Percentiles rank a stretch among this genome's conserved stretches.
These are phyloP conservation scores for Phaenicophaeus curvirostris DNA, from an alignment of 2,797 vertebrate genomes.

Conservation along the genomic window DNA sequence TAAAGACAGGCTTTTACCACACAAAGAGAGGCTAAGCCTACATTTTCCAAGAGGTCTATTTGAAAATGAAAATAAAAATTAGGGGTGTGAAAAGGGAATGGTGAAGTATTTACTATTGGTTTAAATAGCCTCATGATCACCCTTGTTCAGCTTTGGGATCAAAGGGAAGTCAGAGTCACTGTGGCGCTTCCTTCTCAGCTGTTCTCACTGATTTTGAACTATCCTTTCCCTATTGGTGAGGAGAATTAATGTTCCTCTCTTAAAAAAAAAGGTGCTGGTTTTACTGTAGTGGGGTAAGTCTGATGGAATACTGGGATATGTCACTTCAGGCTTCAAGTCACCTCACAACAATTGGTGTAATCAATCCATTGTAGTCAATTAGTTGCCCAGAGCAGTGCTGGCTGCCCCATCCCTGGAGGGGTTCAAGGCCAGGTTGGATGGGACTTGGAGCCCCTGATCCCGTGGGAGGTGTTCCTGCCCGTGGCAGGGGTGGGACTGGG, in stretches of 20 bases:
- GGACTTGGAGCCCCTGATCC: no score
- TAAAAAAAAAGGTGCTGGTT: neutral
- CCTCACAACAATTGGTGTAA: neutral
- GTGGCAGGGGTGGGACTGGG: no score
- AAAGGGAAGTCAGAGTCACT: neutral
- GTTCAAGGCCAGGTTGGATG: no score
- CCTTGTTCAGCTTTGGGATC: neutral
- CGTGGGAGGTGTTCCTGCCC: no score
- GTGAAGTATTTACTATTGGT: neutral
- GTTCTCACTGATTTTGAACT: neutral
- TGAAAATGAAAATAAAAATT: neutral
- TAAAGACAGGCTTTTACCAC: neutral
- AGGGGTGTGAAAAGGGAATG: neutral
- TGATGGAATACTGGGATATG: neutral
- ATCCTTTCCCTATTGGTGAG: neutral
- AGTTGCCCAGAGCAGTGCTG: neutral
- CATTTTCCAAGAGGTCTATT: neutral
- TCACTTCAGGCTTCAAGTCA: neutral
- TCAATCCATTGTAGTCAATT: neutral
- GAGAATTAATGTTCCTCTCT: neutral
- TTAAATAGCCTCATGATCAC: neutral
- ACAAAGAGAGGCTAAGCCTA: neutral
- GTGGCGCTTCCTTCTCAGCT: neutral
- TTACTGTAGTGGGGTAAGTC: neutral
- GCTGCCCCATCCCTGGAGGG: no score